A percentile compares a stretch with the other conserved stretches of the same genome.
phyloP scores from a whole-genome alignment of 1,140 invertebrate species.

The Hormaphis cornu region DNA sequence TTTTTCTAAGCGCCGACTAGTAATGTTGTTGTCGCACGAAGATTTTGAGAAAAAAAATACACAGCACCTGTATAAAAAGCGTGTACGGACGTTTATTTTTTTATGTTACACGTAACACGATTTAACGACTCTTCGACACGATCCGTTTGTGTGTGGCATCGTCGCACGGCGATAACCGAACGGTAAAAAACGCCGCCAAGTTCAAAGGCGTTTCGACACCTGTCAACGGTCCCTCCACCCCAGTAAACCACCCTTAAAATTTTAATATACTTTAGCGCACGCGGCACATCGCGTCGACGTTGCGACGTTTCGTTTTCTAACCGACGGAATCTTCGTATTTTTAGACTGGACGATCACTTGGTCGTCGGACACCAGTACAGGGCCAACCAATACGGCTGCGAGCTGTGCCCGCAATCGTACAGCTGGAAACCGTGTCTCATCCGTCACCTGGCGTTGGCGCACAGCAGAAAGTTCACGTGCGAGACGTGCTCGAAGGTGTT shows the following conservation, averaged over 20 bases:
- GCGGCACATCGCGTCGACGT: too few species aligned
- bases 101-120: too few species aligned
- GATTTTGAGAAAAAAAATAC: not conserved
- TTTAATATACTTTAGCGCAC: too few species aligned
- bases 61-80: not conserved
- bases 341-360: constrained; percentile 72
- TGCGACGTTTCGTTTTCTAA: not conserved
- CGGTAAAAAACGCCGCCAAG: not conserved
- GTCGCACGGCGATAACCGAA: not conserved
- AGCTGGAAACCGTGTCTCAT: constrained; percentile 70
- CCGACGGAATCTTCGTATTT: constrained; percentile 39
- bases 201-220: too few species aligned
- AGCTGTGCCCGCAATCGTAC: constrained; percentile 72
- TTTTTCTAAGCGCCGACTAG: too few species aligned
- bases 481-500: constrained; percentile 92
- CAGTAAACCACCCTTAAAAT: not conserved
- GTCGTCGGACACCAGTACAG: constrained; percentile 64
- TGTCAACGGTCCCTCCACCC: not conserved
- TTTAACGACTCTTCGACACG: not conserved
- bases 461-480: constrained; percentile 77
- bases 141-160: not conserved
- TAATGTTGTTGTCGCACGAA: too few species aligned
- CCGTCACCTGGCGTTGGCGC: constrained; percentile 68
- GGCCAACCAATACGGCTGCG: constrained; percentile 68
- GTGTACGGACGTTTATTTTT: not conserved